Evolutionary conservation across 2,888 invertebrate species (phyloP), one percentile per base, ranked within the genome.

Genomic region (Drosophila affinis): DNA sequence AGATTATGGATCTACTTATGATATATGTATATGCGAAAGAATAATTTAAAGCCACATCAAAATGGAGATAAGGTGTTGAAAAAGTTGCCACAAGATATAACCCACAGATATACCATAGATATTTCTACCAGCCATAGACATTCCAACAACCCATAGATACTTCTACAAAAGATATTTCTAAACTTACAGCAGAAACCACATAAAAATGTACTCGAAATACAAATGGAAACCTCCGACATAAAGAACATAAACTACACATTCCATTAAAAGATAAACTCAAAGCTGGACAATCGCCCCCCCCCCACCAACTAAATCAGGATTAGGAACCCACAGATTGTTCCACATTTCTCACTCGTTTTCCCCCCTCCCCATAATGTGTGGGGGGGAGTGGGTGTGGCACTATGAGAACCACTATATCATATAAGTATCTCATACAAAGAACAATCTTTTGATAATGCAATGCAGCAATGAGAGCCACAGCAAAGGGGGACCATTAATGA

Each of bases 391-490:
- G 12, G 34, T 14, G 49, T 27, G 27, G 45, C 68, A 67, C 49
- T 57, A 47, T 59, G n/a, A 18, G 17, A 18, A 60, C 48, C 39
- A 62, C 60, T 60, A 49, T 51, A 67, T 67, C 67, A 57, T 58
- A 24, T 24, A 24, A 24, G 24, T 24, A 68, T 58, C 69, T 52
- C 29, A 29, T 24, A 57, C 45, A 57, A 68, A 27, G 70, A 69
- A 58, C 69, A 39, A 39, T 39, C 39, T 68, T 70, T 68, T 52
- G 45, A 39, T 69, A 74, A 80, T 80, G 75, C 77, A 62, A 77
- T 69, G 57, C 78, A 64, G 78, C 81, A 77, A 77, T 75, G 65
- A 78, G 62, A 64, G 68, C 77, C 68, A 77, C 68, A 5, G 12
- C 44, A 48, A 24, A 34, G 29, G 34, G 46, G 46, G 46, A 34